Evolutionary conservation across 1,140 invertebrate species (phyloP), one percentile per base, ranked within the genome.

Genomic region (Diabrotica virgifera): DNA sequence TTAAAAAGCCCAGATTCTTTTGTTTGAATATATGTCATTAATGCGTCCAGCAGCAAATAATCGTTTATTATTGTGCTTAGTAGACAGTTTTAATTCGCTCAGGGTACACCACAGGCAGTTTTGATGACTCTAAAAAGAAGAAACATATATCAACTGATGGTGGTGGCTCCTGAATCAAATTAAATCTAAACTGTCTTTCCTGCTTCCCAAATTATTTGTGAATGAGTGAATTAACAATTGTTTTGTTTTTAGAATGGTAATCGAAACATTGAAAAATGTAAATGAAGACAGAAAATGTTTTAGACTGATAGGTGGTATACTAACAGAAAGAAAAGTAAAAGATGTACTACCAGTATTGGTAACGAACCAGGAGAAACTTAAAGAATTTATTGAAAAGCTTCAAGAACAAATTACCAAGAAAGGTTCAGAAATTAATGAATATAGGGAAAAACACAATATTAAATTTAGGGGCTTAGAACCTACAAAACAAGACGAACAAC

Each of bases 351-450:
- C 96, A 35, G 89, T 90, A 61, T 81, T 98, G 60, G 80, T 86
- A 53, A 84, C 85, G 62, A 98, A 96, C 78, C 88, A 87, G 79
- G 90, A 95, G 72, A 89, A 93, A 85, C 81, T 98, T 65, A 85
- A 84, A 5, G 88, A 90, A 79, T 83, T 93, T 4, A 87, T 95
- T 59, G 87, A 90, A 76, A 84, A 84, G 59, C 82, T 96, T 10
- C 90, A 89, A 57, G 89, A 91, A 56, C 90, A 96, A 78, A 80
- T 97, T 10, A 83, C 88, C 40, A 87, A 88, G 68, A 98, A 97
- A 81, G 95, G 95, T 5, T 80, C 86, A 57, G 94, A 97, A 81
- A 91, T 98, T 40, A 95, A 97, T 77, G 91, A 95, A 69, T 98
- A 93, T 79, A 94, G 94, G 77, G 93, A 96, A 76, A 90, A 92